Conservation (phyloP, 2,888 invertebrate species). For the Drosophila peninsularis region DNA sequence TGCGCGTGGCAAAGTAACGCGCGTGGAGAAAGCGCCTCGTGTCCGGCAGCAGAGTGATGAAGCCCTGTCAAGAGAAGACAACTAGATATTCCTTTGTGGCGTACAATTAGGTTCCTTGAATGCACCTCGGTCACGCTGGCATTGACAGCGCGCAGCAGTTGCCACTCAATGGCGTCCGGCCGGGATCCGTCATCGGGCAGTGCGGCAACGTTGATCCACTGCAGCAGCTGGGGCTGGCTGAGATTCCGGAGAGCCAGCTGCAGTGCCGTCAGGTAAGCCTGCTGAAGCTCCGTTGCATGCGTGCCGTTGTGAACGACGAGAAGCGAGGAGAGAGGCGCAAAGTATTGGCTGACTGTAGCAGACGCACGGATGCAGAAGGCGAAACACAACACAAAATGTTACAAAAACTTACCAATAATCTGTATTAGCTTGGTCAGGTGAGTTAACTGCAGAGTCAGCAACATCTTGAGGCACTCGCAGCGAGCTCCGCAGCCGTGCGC, state of each 20-base stretch:
- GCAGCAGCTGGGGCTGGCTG: conserved; percentile 58
- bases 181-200: conserved; percentile 39
- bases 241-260: conserved; percentile 64
- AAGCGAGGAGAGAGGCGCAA: conserved; percentile 73
- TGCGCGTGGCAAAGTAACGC: conserved; percentile 82
- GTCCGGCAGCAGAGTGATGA: conserved; percentile 79
- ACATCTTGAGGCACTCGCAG: conserved; percentile 47
- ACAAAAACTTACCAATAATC: conserved; percentile 55
- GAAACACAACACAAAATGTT: background rate
- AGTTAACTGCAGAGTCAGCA: conserved; percentile 40
- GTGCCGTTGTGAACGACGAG: conserved; percentile 77
- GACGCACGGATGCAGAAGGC: background rate
- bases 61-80: conserved; percentile 69
- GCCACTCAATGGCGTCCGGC: conserved; percentile 51
- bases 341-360: conserved; percentile 75
- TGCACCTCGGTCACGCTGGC: conserved; percentile 74
- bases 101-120: background rate
- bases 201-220: conserved; percentile 80
- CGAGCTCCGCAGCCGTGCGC: background rate
- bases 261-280: conserved; percentile 75
- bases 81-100: background rate
- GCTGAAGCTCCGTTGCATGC: conserved; percentile 43
- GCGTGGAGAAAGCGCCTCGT: conserved; percentile 78
- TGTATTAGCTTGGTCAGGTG: conserved; percentile 64
- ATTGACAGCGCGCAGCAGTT: conserved; percentile 75